A percentile compares a stretch with the other conserved stretches of the same genome.
Evolutionary conservation across 2,888 invertebrate genomes (phyloP).

Genomic region (Elgonia sp.): DNA sequence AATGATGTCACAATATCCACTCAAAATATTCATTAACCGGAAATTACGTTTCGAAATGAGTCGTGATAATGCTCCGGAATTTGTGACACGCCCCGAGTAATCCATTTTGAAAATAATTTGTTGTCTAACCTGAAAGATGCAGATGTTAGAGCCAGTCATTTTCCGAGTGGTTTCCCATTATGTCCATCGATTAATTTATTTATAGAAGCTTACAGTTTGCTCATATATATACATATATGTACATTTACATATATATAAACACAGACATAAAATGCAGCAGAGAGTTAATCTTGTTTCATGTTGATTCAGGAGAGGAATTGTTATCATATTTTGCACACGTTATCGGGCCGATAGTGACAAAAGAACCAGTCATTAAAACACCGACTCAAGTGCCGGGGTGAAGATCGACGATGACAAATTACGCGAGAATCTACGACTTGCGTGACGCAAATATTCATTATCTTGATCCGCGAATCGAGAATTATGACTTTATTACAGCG

Average conservation of each 20-base stretch:
- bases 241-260: neutral
- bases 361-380: slow-evolving; percentile 59
- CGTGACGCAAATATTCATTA: slow-evolving; percentile 71
- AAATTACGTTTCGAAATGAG: slow-evolving; percentile 26
- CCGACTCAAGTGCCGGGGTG: slow-evolving; percentile 48
- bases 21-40: slow-evolving; percentile 18
- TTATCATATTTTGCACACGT: slow-evolving; percentile 46
- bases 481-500: slow-evolving; percentile 70
- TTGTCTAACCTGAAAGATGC: slow-evolving; percentile 44
- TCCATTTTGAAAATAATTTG: slow-evolving; percentile 46
- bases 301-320: slow-evolving; percentile 36
- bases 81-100: slow-evolving; percentile 13
- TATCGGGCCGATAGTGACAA: slow-evolving; percentile 45
- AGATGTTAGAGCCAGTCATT: slow-evolving; percentile 47
- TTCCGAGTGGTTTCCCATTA: slow-evolving; percentile 67
- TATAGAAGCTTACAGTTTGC: slow-evolving; percentile 51
- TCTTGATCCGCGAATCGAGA: slow-evolving; percentile 62
- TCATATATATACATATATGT: slow-evolving; percentile 19
- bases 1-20: too few relatives aligned
- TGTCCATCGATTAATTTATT: slow-evolving; percentile 72
- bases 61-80: neutral
- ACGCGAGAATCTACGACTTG: slow-evolving; percentile 69
- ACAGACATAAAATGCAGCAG: neutral
- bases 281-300: slow-evolving; percentile 58
- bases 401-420: slow-evolving; percentile 74